phyloP scores from a whole-genome alignment of 2,888 invertebrate genomes.

The Stenodera caucasica region DNA sequence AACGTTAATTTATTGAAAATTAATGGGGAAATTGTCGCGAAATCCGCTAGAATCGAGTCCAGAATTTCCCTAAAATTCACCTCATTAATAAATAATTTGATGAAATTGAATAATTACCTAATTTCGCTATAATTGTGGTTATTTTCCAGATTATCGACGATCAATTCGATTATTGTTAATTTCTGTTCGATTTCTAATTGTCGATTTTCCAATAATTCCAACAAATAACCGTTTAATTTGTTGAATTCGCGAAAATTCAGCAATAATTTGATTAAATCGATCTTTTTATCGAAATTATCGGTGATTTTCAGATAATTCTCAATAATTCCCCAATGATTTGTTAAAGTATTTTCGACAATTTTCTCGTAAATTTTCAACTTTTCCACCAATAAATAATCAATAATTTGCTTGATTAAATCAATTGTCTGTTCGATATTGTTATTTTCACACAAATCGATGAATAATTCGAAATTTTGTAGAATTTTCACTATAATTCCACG shows the following conservation, averaged over 20 bases:
- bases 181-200: slow-evolving; percentile 23
- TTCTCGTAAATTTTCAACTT: slow-evolving; percentile 22
- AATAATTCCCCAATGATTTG: slow-evolving; percentile 38
- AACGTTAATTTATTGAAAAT: slow-evolving; percentile 35
- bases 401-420: slow-evolving; percentile 25
- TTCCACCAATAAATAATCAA: slow-evolving; percentile 27
- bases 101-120: not conserved
- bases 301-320: slow-evolving; percentile 35
- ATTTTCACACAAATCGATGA: slow-evolving; percentile 25
- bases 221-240: slow-evolving; percentile 18
- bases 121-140: slow-evolving; percentile 17
- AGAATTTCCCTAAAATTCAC: not conserved
- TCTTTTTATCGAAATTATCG: slow-evolving; percentile 29
- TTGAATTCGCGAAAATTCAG: slow-evolving; percentile 26
- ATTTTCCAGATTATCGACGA: slow-evolving; percentile 28
- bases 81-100: not conserved
- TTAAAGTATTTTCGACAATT: slow-evolving; percentile 27
- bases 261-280: slow-evolving; percentile 38
- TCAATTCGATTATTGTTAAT: slow-evolving; percentile 36
- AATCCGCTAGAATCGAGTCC: not conserved
- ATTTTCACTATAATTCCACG: slow-evolving; percentile 38
- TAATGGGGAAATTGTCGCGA: not conserved
- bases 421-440: slow-evolving; percentile 21
- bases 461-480: slow-evolving; percentile 37
- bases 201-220: slow-evolving; percentile 16